These are phyloP conservation scores for Cyclina sinensis DNA, from an alignment of 1,140 invertebrate genomes.

Conservation along the genomic window DNA sequence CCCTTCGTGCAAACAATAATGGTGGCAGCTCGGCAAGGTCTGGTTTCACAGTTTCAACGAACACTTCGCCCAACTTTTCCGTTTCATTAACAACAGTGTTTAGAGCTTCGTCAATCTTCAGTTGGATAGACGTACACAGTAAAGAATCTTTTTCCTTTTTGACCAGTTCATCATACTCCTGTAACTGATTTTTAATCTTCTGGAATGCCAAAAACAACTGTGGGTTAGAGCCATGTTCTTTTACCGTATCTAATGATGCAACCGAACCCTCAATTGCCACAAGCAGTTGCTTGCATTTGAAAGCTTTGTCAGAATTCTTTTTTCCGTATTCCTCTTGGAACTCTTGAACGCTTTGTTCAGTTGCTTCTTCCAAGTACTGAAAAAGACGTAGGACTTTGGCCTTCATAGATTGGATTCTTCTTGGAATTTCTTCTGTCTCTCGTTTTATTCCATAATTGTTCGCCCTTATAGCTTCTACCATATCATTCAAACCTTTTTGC, in stretches of 20 bases:
- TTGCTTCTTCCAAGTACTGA: conserved; percentile 49
- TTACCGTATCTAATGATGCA: conserved; percentile 30
- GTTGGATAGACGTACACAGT: conserved; percentile 2
- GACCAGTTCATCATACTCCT: conserved; percentile 46
- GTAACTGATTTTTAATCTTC: conserved; percentile 42
- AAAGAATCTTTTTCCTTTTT: conserved; percentile 46
- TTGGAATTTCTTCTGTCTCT: conserved; percentile 57
- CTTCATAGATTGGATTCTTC: conserved; percentile 50
- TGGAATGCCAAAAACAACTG: conserved; percentile 55
- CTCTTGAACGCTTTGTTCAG: background rate
- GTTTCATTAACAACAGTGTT: conserved; percentile 17
- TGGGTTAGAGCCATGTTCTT: conserved; percentile 47
- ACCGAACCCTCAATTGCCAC: conserved; percentile 48
- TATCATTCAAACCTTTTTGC: conserved; percentile 50
- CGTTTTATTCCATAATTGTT: conserved; percentile 56
- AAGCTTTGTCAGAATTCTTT: conserved; percentile 46
- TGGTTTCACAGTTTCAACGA: conserved; percentile 27
- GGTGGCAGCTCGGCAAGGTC: conserved; percentile 44
- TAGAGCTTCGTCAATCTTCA: conserved; percentile 47
- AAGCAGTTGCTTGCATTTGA: conserved; percentile 53
- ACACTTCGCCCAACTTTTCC: conserved; percentile 39
- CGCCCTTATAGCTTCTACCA: conserved; percentile 45
- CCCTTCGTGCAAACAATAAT: conserved; percentile 27
- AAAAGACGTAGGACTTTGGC: conserved; percentile 46
- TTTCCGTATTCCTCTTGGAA: conserved; percentile 45